Evolutionary conservation across 2,888 invertebrate species (phyloP).

Genomic region (Microctonus brassicae): DNA sequence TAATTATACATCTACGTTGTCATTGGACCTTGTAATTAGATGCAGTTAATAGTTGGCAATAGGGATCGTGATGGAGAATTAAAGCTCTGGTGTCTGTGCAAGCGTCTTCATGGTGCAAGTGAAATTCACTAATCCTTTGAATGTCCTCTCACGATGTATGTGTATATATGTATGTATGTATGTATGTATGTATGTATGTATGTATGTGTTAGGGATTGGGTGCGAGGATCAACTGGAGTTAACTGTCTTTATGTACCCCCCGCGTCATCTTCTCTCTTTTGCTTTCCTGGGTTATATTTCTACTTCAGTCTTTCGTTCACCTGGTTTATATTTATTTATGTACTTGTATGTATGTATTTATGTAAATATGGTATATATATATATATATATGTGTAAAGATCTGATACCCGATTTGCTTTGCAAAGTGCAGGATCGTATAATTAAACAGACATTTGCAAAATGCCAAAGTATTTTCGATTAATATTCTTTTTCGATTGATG

Average conservation of each 20-base stretch:
- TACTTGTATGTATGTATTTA: background rate
- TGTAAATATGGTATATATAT: background rate
- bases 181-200: no score
- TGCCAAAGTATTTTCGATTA: background rate
- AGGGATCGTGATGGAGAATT: slow-evolving; percentile 10
- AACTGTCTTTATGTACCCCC: slow-evolving; percentile 49
- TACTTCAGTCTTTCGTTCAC: background rate
- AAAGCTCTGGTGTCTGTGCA: slow-evolving; percentile 18
- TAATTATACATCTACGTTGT: slow-evolving; percentile 67
- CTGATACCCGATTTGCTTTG: slow-evolving; percentile 55
- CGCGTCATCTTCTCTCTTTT: background rate
- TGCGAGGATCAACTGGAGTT: slow-evolving; percentile 50
- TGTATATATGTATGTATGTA: slow-evolving; percentile 44
- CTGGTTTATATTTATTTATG: background rate
- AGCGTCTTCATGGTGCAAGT: slow-evolving; percentile 58
- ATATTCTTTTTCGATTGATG: slow-evolving; percentile 1
- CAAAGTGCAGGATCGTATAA: slow-evolving; percentile 56
- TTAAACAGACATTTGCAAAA: slow-evolving; percentile 57
- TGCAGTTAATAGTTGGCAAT: slow-evolving; percentile 66
- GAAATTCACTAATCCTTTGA: slow-evolving; percentile 61
- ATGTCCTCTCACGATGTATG: slow-evolving; percentile 50
- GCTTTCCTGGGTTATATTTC: background rate
- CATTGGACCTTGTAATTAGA: slow-evolving; percentile 67
- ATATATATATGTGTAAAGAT: background rate
- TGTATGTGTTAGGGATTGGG: slow-evolving; percentile 39